Evolutionary conservation across 2,888 invertebrate species (phyloP).

Genomic region (Agonopterix arenella): DNA sequence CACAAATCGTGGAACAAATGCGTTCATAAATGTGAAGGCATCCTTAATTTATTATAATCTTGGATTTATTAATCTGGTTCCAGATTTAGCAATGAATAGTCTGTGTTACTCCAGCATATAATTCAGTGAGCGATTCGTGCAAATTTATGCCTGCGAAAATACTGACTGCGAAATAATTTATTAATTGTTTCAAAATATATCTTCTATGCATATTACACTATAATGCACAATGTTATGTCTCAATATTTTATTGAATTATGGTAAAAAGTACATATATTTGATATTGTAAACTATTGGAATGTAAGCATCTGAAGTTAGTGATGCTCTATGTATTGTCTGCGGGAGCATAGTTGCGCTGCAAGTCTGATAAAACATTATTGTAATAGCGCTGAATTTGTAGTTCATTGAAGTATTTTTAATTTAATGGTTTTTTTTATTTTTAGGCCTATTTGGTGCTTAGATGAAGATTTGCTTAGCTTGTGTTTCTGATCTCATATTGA

Average conservation of each 20-base stretch:
- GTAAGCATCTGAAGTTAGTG: conserved; percentile 13
- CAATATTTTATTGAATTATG: conserved; percentile 60
- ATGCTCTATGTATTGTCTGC: conserved; percentile 4
- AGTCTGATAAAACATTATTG: too few species aligned
- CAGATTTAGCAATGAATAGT: conserved; percentile 1
- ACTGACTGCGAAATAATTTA: conserved; percentile 62
- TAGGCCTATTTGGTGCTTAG: conserved; percentile 53
- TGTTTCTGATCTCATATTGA: conserved; percentile 72
- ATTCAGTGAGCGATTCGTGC: conserved; percentile 58
- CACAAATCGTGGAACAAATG: too few species aligned
- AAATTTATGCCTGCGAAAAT: conserved; percentile 65
- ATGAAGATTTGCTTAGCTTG: conserved; percentile 51
- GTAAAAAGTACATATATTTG: conserved; percentile 37
- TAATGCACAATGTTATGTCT: conserved; percentile 74
- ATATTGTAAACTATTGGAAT: conserved; percentile 30
- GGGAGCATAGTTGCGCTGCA: too few species aligned
- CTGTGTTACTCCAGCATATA: too few species aligned
- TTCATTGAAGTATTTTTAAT: background rate
- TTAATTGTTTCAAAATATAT: conserved; percentile 55
- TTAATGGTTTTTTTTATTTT: conserved; percentile 13
- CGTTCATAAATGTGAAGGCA: conserved; percentile 18
- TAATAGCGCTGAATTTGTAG: background rate
- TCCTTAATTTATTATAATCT: conserved; percentile 25
- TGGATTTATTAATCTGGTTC: conserved; percentile 9
- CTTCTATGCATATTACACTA: conserved; percentile 59